Evolutionary conservation across 1,140 invertebrate species (phyloP).

Genomic region (Thalassaphorura encarpata): DNA sequence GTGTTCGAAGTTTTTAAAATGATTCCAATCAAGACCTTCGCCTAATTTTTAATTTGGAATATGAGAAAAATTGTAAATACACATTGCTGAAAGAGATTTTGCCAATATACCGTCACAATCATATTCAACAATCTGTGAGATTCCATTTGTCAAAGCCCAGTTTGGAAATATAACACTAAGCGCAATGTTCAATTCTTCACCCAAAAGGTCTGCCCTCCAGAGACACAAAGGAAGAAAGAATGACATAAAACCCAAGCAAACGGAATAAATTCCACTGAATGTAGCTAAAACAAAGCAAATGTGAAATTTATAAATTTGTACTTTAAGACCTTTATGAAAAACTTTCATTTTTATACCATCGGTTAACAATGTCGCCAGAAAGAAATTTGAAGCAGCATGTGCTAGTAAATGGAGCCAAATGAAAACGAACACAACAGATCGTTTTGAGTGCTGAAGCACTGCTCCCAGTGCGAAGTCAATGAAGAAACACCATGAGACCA

Average conservation of each 20-base stretch:
- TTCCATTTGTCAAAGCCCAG: constrained; percentile 17
- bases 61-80: not conserved
- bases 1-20: not conserved
- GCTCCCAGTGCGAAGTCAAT: constrained; percentile 12
- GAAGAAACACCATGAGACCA: constrained; percentile 6
- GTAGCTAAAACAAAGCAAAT: constrained; percentile 3
- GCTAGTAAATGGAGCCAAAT: constrained; percentile 13
- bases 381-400: constrained; percentile 17
- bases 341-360: constrained; percentile 7
- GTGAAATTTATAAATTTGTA: not conserved
- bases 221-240: constrained; percentile 5
- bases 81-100: not conserved
- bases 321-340: not conserved
- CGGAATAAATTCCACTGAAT: constrained; percentile 3
- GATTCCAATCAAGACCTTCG: not conserved
- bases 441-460: not conserved
- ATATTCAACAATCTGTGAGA: constrained; percentile 2
- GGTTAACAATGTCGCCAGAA: constrained; percentile 6
- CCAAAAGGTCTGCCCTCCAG: not conserved
- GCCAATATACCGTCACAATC: constrained; percentile 18
- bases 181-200: not conserved
- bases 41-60: not conserved
- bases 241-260: not conserved
- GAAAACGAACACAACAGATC: constrained; percentile 1
- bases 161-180: constrained; percentile 15